Conservation (phyloP, 2,113 vertebrate species). For the Clinocottus analis region DNA sequence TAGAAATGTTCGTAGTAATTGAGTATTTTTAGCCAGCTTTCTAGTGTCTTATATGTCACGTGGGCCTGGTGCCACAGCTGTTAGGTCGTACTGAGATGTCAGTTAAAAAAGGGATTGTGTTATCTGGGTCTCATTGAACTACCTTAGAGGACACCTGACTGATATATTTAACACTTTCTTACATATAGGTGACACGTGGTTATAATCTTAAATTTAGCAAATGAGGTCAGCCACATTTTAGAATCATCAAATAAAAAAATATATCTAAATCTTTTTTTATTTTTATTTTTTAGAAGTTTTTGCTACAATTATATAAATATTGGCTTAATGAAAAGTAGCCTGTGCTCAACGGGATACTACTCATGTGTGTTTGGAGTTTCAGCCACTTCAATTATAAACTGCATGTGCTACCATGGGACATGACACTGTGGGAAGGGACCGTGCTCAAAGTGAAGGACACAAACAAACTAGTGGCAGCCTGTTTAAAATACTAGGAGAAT, state of each 20-base stretch:
- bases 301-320: not conserved
- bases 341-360: not conserved
- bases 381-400: not conserved
- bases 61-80: slow-evolving; percentile 53
- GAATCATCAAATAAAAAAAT: not conserved
- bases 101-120: slow-evolving; percentile 61
- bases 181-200: slow-evolving; percentile 4
- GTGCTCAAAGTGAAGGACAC: not conserved
- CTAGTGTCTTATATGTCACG: slow-evolving; percentile 57
- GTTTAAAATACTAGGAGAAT: not conserved
- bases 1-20: slow-evolving; percentile 47
- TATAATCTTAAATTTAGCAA: not conserved
- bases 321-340: not conserved
- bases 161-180: slow-evolving; percentile 20
- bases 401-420: not conserved
- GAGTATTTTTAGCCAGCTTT: slow-evolving; percentile 48
- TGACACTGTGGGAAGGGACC: not conserved
- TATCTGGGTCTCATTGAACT: slow-evolving; percentile 9
- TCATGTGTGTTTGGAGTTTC: not conserved
- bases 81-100: slow-evolving; percentile 64
- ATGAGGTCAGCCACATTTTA: not conserved
- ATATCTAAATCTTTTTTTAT: not conserved
- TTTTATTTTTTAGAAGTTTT: too few relatives aligned
- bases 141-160: slow-evolving; percentile 28
- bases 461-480: not conserved